Evolutionary conservation across 23 tunicate species (phyloP).

Genomic region (Aplidium turbinatum): DNA sequence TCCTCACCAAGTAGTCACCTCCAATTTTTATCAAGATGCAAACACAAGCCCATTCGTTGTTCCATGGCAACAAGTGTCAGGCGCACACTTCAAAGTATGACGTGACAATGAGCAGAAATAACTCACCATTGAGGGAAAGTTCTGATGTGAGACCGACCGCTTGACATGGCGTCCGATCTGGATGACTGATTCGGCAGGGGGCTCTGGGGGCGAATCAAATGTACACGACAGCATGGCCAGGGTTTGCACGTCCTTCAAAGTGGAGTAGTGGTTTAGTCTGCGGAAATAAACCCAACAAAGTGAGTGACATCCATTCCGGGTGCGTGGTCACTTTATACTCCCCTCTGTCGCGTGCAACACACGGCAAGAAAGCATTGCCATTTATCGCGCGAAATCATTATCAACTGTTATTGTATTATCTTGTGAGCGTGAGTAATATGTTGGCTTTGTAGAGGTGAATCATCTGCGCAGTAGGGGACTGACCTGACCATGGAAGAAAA

Average conservation of each 20-base stretch:
- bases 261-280: slow-evolving; percentile 55
- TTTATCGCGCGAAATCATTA: too few species aligned
- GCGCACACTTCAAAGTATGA: background rate
- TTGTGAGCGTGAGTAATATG: too few species aligned
- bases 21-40: background rate
- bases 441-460: too few species aligned
- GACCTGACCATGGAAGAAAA: too few species aligned
- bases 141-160: slow-evolving; percentile 28
- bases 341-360: too few species aligned
- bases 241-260: slow-evolving; percentile 54
- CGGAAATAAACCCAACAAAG: background rate
- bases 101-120: background rate
- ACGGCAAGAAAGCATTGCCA: too few species aligned
- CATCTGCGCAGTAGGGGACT: too few species aligned
- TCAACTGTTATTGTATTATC: too few species aligned
- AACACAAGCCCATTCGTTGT: background rate
- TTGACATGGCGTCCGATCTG: slow-evolving; percentile 5
- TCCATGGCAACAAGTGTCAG: background rate
- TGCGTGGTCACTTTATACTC: too few species aligned
- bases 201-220: background rate
- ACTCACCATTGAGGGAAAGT: slow-evolving; percentile 7
- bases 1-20: background rate
- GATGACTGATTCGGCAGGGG: too few species aligned
- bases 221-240: slow-evolving; percentile 61
- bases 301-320: too few species aligned